These are phyloP conservation scores for Tetragonula clypearis DNA, from an alignment of 1,140 invertebrate genomes.

Conservation along the genomic window DNA sequence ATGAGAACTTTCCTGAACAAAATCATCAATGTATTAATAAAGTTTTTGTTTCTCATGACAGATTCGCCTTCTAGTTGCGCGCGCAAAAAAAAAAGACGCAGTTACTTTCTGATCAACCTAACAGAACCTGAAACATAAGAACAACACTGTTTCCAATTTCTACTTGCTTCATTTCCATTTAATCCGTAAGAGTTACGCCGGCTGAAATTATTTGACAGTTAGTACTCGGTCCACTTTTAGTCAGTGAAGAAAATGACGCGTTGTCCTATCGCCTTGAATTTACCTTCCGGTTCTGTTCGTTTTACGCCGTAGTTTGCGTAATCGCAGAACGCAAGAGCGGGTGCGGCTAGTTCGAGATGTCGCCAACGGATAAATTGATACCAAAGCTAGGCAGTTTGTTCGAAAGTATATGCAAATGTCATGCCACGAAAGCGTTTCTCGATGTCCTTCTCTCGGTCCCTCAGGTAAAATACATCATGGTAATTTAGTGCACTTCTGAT, in stretches of 20 bases:
- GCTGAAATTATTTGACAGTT: constrained; percentile 28
- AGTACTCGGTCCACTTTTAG: constrained; percentile 49
- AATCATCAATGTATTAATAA: too few relatives aligned
- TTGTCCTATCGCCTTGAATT: background rate
- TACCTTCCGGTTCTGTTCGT: constrained; percentile 34
- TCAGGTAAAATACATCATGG: constrained; percentile 10
- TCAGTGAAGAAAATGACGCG: constrained; percentile 43
- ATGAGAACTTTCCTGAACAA: too few relatives aligned
- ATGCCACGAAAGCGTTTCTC: constrained; percentile 30
- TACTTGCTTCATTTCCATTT: background rate
- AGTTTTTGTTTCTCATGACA: too few relatives aligned
- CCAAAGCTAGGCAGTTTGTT: constrained; percentile 22
- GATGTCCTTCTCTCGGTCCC: constrained; percentile 6
- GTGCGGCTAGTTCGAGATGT: background rate
- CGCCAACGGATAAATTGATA: constrained; percentile 53
- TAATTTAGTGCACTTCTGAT: constrained; percentile 43
- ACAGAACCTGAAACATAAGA: too few relatives aligned
- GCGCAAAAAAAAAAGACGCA: too few relatives aligned
- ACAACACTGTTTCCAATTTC: background rate
- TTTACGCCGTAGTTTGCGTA: constrained; percentile 39
- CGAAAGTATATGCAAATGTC: constrained; percentile 45
- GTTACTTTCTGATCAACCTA: too few relatives aligned
- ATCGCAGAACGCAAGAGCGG: background rate
- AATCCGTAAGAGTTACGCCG: background rate
- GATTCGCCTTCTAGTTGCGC: too few relatives aligned